These are phyloP conservation scores for Peromyscus leucopus DNA, from an alignment of 2,113 vertebrate species.

Conservation along the genomic window DNA sequence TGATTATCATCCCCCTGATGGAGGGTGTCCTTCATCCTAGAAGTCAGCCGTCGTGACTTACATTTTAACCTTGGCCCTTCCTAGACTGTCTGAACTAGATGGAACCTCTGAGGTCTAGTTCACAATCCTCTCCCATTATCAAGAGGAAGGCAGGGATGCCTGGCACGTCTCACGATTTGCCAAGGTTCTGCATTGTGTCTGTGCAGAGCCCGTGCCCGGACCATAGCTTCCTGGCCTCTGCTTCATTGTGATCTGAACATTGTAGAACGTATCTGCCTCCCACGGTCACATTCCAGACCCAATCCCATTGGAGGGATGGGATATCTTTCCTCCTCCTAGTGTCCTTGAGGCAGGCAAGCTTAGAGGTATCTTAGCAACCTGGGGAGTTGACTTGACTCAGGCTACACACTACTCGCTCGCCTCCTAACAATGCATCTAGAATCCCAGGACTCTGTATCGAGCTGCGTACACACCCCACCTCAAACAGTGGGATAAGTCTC, in stretches of 20 bases:
- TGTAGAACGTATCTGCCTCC: neutral
- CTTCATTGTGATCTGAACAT: too few species aligned
- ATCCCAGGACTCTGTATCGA: neutral
- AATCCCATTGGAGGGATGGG: neutral
- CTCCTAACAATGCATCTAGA: neutral
- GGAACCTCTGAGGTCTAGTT: neutral
- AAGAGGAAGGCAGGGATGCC: neutral
- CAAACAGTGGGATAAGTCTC: neutral
- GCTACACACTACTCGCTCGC: too few species aligned
- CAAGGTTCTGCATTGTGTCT: neutral
- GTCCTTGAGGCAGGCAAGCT: neutral
- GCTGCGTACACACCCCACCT: neutral
- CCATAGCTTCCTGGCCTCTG: neutral
- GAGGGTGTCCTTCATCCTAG: neutral
- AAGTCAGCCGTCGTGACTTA: neutral
- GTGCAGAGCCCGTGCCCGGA: neutral
- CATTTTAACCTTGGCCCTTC: neutral
- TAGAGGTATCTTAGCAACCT: neutral
- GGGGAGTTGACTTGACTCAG: neutral
- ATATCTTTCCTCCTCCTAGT: neutral
- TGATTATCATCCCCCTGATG: accelerated
- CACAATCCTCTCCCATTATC: neutral
- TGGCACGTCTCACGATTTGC: accelerated
- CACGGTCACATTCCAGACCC: too few species aligned
- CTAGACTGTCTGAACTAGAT: neutral